These are phyloP conservation scores for Numenius arquata DNA, from an alignment of 2,113 vertebrate species.

Conservation along the genomic window DNA sequence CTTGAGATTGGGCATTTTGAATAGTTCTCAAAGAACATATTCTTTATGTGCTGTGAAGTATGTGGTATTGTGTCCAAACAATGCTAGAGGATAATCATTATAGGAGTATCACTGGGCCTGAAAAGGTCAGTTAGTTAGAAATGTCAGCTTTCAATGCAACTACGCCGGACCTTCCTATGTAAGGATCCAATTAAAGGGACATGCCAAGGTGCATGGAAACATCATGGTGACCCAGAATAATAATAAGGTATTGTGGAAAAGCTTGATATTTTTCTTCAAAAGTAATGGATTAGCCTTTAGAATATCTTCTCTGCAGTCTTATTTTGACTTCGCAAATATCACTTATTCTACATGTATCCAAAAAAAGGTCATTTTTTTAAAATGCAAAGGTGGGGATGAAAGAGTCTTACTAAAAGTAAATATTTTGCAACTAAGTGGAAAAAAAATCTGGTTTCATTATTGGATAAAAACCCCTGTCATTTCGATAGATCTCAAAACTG, in stretches of 20 bases:
- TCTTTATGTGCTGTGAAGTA: constrained; percentile 77
- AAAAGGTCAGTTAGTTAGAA: constrained; percentile 99
- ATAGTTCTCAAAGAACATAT: constrained; percentile 82
- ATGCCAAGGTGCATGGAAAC: constrained; percentile 77
- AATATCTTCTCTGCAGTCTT: constrained; percentile 33
- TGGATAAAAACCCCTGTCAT: not conserved
- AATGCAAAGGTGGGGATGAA: constrained; percentile 22
- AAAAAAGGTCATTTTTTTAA: constrained; percentile 33
- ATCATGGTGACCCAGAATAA: constrained; percentile 72
- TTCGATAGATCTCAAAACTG: not conserved
- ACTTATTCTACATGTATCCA: constrained; percentile 52
- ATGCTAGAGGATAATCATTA: constrained; percentile 96
- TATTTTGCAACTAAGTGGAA: not conserved
- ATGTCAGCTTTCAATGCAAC: constrained; percentile 98
- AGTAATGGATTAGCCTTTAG: constrained; percentile 71
- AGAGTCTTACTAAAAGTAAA: constrained; percentile 27
- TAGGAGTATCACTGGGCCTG: constrained; percentile 88
- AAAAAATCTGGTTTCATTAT: not conserved
- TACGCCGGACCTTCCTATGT: constrained; percentile 82
- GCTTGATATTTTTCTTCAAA: constrained; percentile 67
- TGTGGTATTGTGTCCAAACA: constrained; percentile 89
- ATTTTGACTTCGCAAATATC: constrained; percentile 68
- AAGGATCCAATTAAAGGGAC: constrained; percentile 96
- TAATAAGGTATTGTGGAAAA: constrained; percentile 70
- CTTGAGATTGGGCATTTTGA: constrained; percentile 80